Percentiles rank a stretch among this genome's conserved stretches.
phyloP scores from a whole-genome alignment of 2,113 vertebrate species.

The Genyomyrus donnyi region DNA sequence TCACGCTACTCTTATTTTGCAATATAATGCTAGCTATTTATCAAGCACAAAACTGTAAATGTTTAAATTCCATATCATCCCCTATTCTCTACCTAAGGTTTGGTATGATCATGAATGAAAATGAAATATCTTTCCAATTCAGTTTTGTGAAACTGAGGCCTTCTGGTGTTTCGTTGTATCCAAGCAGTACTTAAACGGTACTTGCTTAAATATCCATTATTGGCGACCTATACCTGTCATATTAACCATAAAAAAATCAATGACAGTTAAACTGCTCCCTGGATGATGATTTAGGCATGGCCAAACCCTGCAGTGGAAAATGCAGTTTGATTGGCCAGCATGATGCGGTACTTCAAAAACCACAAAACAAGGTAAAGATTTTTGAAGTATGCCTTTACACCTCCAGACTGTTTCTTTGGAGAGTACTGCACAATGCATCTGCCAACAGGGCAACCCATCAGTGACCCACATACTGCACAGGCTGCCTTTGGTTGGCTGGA shows the following conservation, averaged over 20 bases:
- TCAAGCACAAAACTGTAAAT: background rate
- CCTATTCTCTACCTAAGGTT: background rate
- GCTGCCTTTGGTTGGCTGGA: constrained; percentile 3
- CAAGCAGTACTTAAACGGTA: background rate
- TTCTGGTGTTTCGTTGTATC: background rate
- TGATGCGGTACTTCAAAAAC: background rate
- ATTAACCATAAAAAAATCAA: background rate
- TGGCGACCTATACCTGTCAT: background rate
- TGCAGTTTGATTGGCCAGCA: background rate
- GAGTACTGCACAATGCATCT: background rate
- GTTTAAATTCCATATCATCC: background rate
- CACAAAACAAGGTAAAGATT: background rate
- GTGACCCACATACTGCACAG: constrained; percentile 19
- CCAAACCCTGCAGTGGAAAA: background rate
- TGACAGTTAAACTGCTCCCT: background rate
- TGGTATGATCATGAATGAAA: background rate
- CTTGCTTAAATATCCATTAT: background rate
- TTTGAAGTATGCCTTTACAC: background rate
- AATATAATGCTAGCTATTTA: background rate
- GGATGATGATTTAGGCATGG: background rate
- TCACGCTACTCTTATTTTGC: background rate
- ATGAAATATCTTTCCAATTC: background rate
- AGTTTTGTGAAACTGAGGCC: background rate
- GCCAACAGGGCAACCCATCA: constrained; percentile 15
- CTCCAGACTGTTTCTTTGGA: background rate